Conservation (phyloP, 2,113 vertebrate genomes). For the Campylomormyrus tamandua region DNA sequence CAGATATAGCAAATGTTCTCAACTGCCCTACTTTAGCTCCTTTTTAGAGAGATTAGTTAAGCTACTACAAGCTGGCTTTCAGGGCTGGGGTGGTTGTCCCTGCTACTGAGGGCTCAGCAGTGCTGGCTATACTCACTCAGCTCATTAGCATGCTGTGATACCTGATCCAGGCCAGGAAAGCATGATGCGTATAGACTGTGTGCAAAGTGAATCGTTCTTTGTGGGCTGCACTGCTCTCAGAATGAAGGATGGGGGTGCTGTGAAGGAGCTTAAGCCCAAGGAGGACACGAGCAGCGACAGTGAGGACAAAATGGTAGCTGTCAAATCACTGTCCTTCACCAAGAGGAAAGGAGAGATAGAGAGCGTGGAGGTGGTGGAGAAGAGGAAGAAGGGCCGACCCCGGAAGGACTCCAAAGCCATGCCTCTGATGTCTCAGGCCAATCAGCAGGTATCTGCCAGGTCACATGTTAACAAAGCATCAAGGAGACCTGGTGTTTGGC, state of each 20-base stretch:
- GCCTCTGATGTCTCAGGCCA: constrained; percentile 60
- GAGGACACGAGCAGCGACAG: constrained; percentile 95
- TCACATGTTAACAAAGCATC: not conserved
- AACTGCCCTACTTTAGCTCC: not conserved
- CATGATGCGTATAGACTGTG: not conserved
- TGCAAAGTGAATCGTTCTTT: not conserved
- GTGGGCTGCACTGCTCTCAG: constrained; percentile 40
- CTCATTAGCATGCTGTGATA: not conserved
- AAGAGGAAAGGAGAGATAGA: constrained; percentile 86
- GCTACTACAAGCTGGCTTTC: not conserved
- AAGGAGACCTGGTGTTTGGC: not conserved
- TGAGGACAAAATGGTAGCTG: constrained; percentile 77
- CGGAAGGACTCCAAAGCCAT: constrained; percentile 83
- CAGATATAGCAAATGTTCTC: not conserved
- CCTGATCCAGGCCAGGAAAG: not conserved
- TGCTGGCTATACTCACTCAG: not conserved
- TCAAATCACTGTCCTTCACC: constrained; percentile 67
- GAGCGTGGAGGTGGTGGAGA: constrained; percentile 77
- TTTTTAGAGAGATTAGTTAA: not conserved
- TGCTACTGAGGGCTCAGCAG: not conserved
- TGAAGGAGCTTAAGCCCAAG: constrained; percentile 71
- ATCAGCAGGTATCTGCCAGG: constrained; percentile 68
- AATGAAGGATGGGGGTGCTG: constrained; percentile 68
- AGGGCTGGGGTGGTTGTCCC: not conserved
- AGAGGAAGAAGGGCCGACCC: constrained; percentile 91